Evolutionary conservation across 2,888 invertebrate genomes (phyloP), one percentile per base, ranked within the genome.

Genomic region (Sylvicola cinctus): DNA sequence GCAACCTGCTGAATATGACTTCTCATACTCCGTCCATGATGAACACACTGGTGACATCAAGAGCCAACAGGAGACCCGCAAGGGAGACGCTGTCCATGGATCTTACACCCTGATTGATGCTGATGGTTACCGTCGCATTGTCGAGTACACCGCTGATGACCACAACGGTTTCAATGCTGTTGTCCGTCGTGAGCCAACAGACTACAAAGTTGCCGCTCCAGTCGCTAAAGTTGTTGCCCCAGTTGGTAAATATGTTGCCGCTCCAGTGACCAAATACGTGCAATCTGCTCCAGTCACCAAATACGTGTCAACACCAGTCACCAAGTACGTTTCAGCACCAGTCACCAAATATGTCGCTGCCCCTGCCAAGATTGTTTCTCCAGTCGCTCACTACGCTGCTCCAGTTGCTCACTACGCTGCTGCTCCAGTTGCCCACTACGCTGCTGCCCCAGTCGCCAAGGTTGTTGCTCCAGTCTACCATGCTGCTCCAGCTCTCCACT

Each of bases 151-250:
- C 15, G 65, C 65, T 36, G 65, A 65, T 46, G 55, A 60, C 39
- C 49, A 61, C 41, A 62, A 63, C 38, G 65, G 66, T 40, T 66
- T 66, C 49, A 65, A 66, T 46, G 66, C 65, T 29, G 59, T 65
- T 26, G 65, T 65, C 12, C 58, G 58, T 43, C 62, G 60, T 40
- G 63, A 63, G 45, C 61, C 62, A 10, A 43, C 45, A 10, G 30
- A 33, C 20, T 26, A 26, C 30, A 32, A 38, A 33, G 15, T 33
- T 12, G 32, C 23, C 27, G 26, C 15, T 13, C 35, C 35, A 35
- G 34, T 17, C n/a, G 31, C 31, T 3, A 29, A 28, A 27, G 3
- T 16, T 20, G 16, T 16, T 10, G 33, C 29, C n/a, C 33, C 28
- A 33, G 17, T 26, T 11, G 4, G 5, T 10, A 14, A 28, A 15